Percentiles rank a stretch among this genome's conserved stretches.
Evolutionary conservation across 2,797 vertebrate species (phyloP).

Genomic region (Chaetophractus vellerosus): DNA sequence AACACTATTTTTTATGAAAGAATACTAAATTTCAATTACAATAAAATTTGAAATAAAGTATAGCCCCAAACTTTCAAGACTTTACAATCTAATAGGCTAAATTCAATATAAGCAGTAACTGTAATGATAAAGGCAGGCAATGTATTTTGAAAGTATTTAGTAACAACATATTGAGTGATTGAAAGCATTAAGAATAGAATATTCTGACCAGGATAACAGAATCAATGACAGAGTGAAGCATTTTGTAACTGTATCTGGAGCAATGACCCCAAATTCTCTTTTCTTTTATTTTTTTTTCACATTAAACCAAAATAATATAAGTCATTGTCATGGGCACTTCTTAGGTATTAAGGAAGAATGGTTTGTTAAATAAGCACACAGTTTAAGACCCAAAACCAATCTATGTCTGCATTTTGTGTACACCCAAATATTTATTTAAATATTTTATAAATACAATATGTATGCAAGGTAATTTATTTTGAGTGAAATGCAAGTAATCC

Average conservation of each 20-base stretch:
- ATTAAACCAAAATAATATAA: background rate
- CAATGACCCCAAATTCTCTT: background rate
- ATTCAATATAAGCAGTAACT: background rate
- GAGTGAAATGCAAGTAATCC: background rate
- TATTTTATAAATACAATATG: background rate
- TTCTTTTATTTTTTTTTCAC: background rate
- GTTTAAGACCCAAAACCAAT: background rate
- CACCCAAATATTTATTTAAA: background rate
- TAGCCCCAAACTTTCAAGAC: background rate
- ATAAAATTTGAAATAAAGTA: background rate
- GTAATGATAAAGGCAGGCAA: background rate
- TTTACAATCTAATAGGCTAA: background rate
- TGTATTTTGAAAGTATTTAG: background rate
- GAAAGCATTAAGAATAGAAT: background rate
- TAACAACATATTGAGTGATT: background rate
- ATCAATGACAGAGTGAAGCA: background rate
- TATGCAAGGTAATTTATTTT: background rate
- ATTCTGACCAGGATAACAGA: background rate
- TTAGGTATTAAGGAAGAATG: background rate
- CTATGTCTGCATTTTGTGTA: background rate
- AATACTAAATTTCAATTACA: background rate
- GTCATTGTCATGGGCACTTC: background rate
- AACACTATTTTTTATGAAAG: background rate
- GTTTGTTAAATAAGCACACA: background rate
- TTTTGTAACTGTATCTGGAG: background rate